phyloP scores from a whole-genome alignment of 2,113 vertebrate species.

The Telmatochromis sp. region DNA sequence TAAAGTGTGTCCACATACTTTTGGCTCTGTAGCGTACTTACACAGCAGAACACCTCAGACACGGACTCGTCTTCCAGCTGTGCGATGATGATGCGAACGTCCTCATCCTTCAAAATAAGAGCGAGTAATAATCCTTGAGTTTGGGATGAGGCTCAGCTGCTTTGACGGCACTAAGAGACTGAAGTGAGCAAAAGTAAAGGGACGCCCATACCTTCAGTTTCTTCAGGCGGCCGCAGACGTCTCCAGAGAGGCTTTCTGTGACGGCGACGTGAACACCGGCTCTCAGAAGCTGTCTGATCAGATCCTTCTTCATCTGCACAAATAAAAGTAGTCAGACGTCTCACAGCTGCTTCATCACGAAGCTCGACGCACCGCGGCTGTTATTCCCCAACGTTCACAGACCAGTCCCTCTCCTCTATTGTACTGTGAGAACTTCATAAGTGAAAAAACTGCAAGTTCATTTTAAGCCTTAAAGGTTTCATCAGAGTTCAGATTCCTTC shows the following conservation, averaged over 20 bases:
- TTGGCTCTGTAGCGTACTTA: constrained; percentile 16
- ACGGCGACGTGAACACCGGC: neutral
- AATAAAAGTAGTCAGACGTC: neutral
- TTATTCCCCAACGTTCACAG: neutral
- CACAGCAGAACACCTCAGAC: constrained; percentile 89
- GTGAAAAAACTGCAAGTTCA: neutral
- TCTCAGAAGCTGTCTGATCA: constrained; percentile 36
- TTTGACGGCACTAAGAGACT: neutral
- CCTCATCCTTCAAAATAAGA: constrained; percentile 72
- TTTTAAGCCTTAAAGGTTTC: neutral
- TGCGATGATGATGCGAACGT: constrained; percentile 83
- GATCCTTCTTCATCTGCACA: constrained; percentile 48
- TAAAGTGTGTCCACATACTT: neutral
- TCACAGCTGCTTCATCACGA: neutral
- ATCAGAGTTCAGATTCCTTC: neutral
- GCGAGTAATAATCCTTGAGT: neutral
- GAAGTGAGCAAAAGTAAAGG: neutral
- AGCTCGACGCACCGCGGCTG: accelerated
- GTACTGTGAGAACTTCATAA: neutral
- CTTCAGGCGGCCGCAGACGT: constrained; percentile 29
- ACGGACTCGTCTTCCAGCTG: constrained; percentile 82
- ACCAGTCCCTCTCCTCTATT: accelerated
- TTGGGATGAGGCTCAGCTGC: neutral
- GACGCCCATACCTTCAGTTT: constrained; percentile 36
- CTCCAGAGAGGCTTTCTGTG: constrained; percentile 9